A percentile compares a stretch with the other conserved stretches of the same genome.
These are phyloP conservation scores for Lycia hirtaria DNA, from an alignment of 2,888 invertebrate genomes.

Conservation along the genomic window DNA sequence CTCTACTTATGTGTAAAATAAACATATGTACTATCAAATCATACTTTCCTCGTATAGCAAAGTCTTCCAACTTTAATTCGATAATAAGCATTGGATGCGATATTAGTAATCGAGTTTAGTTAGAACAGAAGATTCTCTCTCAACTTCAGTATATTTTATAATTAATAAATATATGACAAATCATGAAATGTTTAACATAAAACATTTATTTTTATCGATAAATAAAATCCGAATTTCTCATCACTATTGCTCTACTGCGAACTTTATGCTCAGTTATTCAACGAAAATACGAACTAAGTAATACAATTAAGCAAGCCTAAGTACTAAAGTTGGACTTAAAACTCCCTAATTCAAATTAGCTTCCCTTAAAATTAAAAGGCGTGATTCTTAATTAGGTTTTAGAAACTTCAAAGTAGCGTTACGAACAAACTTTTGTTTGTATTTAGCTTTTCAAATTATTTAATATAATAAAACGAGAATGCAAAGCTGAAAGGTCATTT, in stretches of 20 bases:
- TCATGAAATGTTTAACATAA: neutral
- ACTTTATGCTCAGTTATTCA: constrained; percentile 28
- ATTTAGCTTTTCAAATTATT: constrained; percentile 10
- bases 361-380: constrained; percentile 29
- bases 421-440: constrained; percentile 14
- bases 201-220: neutral
- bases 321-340: constrained; percentile 31
- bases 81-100: no score
- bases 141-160: neutral
- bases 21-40: no score
- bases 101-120: no score
- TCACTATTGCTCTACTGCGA: constrained; percentile 11
- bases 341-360: constrained; percentile 32
- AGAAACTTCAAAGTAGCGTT: constrained; percentile 26
- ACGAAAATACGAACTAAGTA: constrained; percentile 30
- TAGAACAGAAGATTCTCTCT: no score
- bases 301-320: constrained; percentile 30
- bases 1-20: no score
- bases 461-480: constrained; percentile 9
- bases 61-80: no score
- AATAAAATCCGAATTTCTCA: neutral
- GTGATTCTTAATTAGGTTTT: constrained; percentile 29
- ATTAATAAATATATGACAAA: neutral
- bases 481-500: neutral
- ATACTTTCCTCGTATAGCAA: no score